phyloP scores from a whole-genome alignment of 2,797 vertebrate species.

The Alcedo atthis region DNA sequence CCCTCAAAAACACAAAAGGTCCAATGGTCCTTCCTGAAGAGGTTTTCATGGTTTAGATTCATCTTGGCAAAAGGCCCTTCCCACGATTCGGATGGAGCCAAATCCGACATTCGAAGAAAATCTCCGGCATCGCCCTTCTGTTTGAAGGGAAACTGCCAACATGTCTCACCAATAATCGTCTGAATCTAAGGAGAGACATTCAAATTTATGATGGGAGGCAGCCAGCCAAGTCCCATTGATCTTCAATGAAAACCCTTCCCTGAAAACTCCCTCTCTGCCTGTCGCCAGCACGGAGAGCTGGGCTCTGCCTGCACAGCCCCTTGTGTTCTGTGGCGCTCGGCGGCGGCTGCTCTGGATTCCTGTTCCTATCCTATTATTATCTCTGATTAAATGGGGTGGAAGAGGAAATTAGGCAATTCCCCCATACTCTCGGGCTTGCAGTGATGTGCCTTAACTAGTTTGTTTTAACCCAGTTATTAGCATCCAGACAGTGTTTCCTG shows the following conservation, averaged over 20 bases:
- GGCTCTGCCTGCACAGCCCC: background rate
- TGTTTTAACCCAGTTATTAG: background rate
- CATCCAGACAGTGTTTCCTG: background rate
- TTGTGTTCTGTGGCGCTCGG: background rate
- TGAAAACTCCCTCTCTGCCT: background rate
- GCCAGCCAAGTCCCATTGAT: conserved; percentile 49
- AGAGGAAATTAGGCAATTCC: conserved; percentile 11
- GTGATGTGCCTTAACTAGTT: background rate
- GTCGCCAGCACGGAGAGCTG: background rate
- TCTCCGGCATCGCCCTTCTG: background rate
- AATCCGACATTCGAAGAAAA: conserved; percentile 27
- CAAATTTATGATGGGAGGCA: conserved; percentile 28
- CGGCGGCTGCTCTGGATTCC: background rate
- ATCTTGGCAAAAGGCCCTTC: conserved; percentile 27
- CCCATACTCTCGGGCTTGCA: background rate
- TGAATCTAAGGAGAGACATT: conserved; percentile 11
- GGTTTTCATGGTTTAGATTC: background rate
- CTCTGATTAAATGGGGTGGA: background rate
- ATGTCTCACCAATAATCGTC: conserved; percentile 5
- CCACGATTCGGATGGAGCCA: background rate
- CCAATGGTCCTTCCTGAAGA: background rate
- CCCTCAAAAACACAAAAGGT: background rate
- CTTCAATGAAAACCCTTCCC: background rate
- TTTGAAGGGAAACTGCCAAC: conserved; percentile 51
- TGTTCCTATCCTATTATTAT: background rate